A percentile compares a stretch with the other conserved stretches of the same genome.
These are phyloP conservation scores for Papilio dardanus DNA, from an alignment of 1,140 invertebrate species.

Conservation along the genomic window DNA sequence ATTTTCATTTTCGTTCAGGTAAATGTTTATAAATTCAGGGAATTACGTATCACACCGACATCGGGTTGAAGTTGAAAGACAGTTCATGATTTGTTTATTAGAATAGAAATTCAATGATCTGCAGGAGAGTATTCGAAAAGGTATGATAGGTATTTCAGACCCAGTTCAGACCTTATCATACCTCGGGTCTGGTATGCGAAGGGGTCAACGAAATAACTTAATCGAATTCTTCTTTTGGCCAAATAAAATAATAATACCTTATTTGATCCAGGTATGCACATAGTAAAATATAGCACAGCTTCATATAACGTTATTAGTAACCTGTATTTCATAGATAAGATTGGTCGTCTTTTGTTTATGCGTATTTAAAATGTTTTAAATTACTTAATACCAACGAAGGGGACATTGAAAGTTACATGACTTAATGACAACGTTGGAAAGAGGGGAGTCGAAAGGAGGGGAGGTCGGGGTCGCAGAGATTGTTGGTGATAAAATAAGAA, in stretches of 20 bases:
- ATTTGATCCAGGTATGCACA: no score
- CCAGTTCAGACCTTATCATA: constrained; percentile 47
- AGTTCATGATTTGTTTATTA: constrained; percentile 25
- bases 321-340: neutral
- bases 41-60: neutral
- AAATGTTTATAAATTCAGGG: neutral
- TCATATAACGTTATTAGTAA: neutral
- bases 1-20: constrained; percentile 7
- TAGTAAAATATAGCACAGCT: no score
- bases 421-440: constrained; percentile 17
- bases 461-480: constrained; percentile 13
- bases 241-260: neutral
- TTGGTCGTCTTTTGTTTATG: neutral
- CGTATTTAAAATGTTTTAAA: constrained; percentile 1
- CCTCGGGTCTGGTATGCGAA: constrained; percentile 46
- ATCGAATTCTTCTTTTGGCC: constrained; percentile 46
- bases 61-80: constrained; percentile 13
- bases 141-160: constrained; percentile 48
- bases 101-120: constrained; percentile 42
- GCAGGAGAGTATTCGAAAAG: constrained; percentile 37
- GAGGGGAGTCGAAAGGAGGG: neutral
- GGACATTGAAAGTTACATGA: neutral
- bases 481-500: constrained; percentile 22
- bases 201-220: constrained; percentile 40
- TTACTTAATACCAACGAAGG: no score